phyloP scores from a whole-genome alignment of 2,113 vertebrate species.

The Hystrix cristata region DNA sequence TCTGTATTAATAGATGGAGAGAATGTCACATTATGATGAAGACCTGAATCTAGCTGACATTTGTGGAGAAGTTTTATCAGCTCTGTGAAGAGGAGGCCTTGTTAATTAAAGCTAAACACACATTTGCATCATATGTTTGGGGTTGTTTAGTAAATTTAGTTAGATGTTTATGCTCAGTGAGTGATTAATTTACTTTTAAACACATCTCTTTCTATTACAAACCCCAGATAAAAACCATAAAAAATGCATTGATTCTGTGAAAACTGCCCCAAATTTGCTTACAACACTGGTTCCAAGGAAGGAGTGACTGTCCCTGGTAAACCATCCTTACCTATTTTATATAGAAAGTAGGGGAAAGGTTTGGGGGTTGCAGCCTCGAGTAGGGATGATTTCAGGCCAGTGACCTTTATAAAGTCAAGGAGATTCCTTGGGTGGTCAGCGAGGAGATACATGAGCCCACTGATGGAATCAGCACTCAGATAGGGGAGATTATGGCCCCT shows the following conservation, averaged over 20 bases:
- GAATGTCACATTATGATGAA: background rate
- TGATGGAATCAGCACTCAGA: background rate
- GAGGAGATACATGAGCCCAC: background rate
- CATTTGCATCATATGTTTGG: background rate
- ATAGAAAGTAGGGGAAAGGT: background rate
- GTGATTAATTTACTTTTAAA: constrained; percentile 44
- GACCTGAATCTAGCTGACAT: background rate
- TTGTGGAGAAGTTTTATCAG: background rate
- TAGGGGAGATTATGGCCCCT: background rate
- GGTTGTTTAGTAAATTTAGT: constrained; percentile 44
- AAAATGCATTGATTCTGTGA: background rate
- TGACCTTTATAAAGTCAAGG: background rate
- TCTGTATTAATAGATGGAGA: background rate
- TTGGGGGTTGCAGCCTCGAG: background rate
- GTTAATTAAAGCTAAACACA: constrained; percentile 5
- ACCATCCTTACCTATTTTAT: background rate
- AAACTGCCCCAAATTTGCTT: background rate
- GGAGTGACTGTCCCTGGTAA: background rate
- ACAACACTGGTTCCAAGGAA: background rate
- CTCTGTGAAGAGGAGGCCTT: background rate
- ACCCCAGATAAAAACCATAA: constrained; percentile 3
- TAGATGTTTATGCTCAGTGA: constrained; percentile 1
- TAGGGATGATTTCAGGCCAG: background rate
- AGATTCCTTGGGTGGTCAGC: background rate
- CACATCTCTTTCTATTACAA: background rate